Evolutionary conservation across 2,797 vertebrate genomes (phyloP), one percentile per base, ranked within the genome.

Genomic region (Valencia hispanica): DNA sequence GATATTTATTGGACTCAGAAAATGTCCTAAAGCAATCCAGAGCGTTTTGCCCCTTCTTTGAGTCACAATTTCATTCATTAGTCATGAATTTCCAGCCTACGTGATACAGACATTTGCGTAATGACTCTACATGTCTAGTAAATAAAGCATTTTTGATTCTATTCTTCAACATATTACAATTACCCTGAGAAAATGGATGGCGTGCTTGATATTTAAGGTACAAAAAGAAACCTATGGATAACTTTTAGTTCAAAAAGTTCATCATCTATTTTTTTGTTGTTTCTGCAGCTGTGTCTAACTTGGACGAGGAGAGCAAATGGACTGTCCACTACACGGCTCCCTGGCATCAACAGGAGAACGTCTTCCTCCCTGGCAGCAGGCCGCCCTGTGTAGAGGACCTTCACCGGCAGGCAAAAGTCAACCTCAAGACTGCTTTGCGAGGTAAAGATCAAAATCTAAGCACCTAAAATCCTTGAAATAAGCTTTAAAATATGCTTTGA

Each of bases 261-360:
- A n/a, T 1, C 32, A 45, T 57, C 57, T 68, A 27, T 14, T 4
- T 9, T n/a, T 4, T 14, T 87, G 51, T 2, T 91, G 55, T 92
- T 7, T 85, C 75, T 89, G 27, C 89, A 99, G 98, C 98, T 51
- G 97, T 99, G 92, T 99, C 98, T 87, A 99, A 97, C 92, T 93
- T 99, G 91, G 98, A 99, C 27, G 98, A 99, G 92, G 98, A 99
- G 94, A 99, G 96, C 77, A 97, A 97, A 86, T 99, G 98, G 98
- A 96, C 97, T 0, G 98, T 99, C 68, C 98, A 99, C 89, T 99
- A 99, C 90, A 97, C 95, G 0, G 98, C 98, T 20, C 97, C 98
- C 0, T 99, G 97, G 97, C 98, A 99, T 85, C 97, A 99, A 93
- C 98, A 99, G 92, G 98, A 99, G 89, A 99, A 99, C 47, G 98